phyloP scores from a whole-genome alignment of 30 jellyfish, hydroid and myxozoan genomes.

The Sanderia malayensis region DNA sequence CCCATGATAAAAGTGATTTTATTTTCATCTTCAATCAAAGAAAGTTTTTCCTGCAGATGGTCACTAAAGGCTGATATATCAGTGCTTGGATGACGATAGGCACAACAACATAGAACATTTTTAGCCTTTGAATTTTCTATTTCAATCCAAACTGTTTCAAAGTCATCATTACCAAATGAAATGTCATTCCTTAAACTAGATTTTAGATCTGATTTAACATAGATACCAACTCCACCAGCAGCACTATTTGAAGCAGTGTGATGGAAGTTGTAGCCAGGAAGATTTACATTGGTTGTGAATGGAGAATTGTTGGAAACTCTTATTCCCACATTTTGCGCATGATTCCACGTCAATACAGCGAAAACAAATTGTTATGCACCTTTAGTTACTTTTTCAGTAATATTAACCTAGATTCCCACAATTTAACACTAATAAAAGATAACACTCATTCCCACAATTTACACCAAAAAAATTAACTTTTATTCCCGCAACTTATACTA shows the following conservation, averaged over 20 bases:
- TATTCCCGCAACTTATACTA: no score
- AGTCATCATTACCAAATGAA: slow-evolving; percentile 24
- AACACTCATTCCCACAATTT: no score
- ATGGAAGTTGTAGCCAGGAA: slow-evolving; percentile 28
- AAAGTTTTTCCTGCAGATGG: slow-evolving; percentile 29
- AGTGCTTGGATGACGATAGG: slow-evolving; percentile 26
- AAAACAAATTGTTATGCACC: no score
- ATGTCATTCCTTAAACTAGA: slow-evolving; percentile 16
- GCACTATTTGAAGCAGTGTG: slow-evolving; percentile 27
- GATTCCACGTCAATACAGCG: no score
- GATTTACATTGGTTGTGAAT: slow-evolving; percentile 18
- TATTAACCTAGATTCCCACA: no score
- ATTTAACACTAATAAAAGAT: no score
- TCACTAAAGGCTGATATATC: slow-evolving; percentile 20
- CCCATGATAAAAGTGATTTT: no score
- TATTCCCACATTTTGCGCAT: no score
- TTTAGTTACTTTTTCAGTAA: no score
- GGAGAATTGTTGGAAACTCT: slow-evolving; percentile 23
- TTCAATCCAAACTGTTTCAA: slow-evolving; percentile 26
- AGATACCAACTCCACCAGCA: slow-evolving; percentile 37
- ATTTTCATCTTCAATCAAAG: no score
- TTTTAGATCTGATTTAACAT: slow-evolving; percentile 17
- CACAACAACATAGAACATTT: slow-evolving; percentile 23
- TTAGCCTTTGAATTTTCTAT: slow-evolving; percentile 22
- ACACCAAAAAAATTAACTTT: no score